Evolutionary conservation across 1,140 invertebrate species (phyloP), one percentile per base, ranked within the genome.

Genomic region (Helicoverpa armigera): DNA sequence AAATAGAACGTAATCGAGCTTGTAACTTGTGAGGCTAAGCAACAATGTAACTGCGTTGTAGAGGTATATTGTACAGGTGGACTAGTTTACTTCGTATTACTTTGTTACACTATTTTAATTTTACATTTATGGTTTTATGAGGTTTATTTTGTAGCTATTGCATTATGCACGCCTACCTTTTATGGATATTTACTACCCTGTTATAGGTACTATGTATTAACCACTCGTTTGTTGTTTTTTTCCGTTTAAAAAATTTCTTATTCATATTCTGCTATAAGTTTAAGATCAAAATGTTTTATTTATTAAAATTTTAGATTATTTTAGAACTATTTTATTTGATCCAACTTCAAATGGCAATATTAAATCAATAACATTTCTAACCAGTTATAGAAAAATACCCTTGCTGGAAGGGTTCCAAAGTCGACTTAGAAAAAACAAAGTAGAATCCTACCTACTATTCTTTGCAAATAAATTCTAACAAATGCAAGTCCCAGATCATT

Each of bases 1-100:
- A 73, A 73, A 73, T 73, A 72, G 70, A 73, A 56, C 13, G 53
- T 43, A 73, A 73, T 73, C 70, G 18, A 58, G 70, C 70, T 73
- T 73, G 29, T 58, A 43, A 73, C 53, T 73, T 58, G 53, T 23
- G 16, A 18, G 43, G 35, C 16, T 69, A 50, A 43, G 53, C 70
- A 73, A 73, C 70, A 73, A 43, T 69, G 65, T 69, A 69, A 7
- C 7, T 73, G 29, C 29, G 14, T n/a, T 73, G 56, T 4, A 56
- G 7, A 35, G 43, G 31, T 58, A 58, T 56, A 43, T 54, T 54
- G 35, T 16, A 73, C 31, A 73, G 53, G 53, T 56, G 29, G n/a
- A 69, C n/a, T 16, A 51, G 11, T 51, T 50, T 61, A 11, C 2
- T 61, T 9, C 3, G 31, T 31, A 31, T 31, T 61, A 61, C 23